phyloP scores from a whole-genome alignment of 2,113 vertebrate species.

The Sinosuthora webbiana region DNA sequence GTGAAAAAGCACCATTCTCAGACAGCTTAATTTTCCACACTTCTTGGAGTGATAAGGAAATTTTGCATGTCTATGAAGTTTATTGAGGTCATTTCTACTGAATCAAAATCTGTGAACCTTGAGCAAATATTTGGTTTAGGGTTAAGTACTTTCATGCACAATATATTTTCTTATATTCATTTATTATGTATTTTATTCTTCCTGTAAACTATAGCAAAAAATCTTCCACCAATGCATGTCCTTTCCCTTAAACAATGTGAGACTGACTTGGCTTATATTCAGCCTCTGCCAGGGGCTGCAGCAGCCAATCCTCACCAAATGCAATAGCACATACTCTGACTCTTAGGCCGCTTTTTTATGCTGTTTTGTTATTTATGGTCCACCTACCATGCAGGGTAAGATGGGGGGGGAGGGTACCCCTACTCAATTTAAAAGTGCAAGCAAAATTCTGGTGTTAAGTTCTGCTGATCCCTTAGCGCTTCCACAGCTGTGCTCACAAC shows the following conservation, averaged over 20 bases:
- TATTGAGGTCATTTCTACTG: neutral
- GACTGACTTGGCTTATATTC: neutral
- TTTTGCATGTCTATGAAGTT: neutral
- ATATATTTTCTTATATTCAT: neutral
- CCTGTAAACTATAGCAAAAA: neutral
- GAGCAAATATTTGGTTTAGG: neutral
- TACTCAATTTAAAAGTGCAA: neutral
- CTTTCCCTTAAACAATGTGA: neutral
- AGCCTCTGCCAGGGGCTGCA: neutral
- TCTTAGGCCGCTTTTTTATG: neutral
- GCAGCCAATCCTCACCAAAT: neutral
- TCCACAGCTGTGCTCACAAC: neutral
- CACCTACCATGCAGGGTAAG: neutral
- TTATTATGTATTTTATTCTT: neutral
- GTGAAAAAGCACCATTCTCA: neutral
- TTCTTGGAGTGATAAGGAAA: neutral
- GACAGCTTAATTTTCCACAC: neutral
- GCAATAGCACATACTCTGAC: neutral
- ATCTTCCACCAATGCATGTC: neutral
- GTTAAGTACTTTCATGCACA: neutral
- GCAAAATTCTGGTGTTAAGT: neutral
- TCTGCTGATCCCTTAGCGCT: neutral
- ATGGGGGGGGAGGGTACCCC: fast-evolving
- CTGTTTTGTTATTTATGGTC: neutral
- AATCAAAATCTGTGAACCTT: neutral